phyloP scores from a whole-genome alignment of 1,140 invertebrate species.

The Papilio aristodemus region DNA sequence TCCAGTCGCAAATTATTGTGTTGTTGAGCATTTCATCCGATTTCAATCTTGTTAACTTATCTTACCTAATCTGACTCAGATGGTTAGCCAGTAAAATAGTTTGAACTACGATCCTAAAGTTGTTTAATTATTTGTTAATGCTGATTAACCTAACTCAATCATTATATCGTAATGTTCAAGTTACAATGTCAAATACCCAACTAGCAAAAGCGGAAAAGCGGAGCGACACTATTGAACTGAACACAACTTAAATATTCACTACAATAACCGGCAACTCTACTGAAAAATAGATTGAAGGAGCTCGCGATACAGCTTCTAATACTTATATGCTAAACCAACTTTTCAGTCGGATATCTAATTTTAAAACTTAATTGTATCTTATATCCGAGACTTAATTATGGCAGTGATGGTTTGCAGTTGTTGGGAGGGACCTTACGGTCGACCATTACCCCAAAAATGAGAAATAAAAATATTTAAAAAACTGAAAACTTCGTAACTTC shows the following conservation, averaged over 20 bases:
- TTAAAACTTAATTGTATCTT: slow-evolving; percentile 61
- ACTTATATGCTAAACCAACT: not conserved
- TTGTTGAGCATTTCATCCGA: not conserved
- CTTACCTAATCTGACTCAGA: not conserved
- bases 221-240: too few species aligned
- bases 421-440: slow-evolving; percentile 64
- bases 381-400: slow-evolving; percentile 67
- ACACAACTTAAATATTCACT: not conserved
- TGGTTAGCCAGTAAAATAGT: not conserved
- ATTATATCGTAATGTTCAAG: not conserved
- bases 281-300: not conserved
- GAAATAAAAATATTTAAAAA: slow-evolving; percentile 45
- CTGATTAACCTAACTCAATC: not conserved
- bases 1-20: not conserved
- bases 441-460: slow-evolving; percentile 60
- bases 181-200: not conserved
- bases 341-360: slow-evolving; percentile 35
- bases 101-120: not conserved
- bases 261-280: not conserved
- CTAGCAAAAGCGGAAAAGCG: not conserved
- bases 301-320: not conserved
- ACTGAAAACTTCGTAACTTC: slow-evolving; percentile 40
- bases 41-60: not conserved
- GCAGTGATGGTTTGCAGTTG: slow-evolving; percentile 74
- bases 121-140: not conserved